Evolutionary conservation across 2,797 vertebrate species (phyloP).

Genomic region (Acipenser transmontanus): DNA sequence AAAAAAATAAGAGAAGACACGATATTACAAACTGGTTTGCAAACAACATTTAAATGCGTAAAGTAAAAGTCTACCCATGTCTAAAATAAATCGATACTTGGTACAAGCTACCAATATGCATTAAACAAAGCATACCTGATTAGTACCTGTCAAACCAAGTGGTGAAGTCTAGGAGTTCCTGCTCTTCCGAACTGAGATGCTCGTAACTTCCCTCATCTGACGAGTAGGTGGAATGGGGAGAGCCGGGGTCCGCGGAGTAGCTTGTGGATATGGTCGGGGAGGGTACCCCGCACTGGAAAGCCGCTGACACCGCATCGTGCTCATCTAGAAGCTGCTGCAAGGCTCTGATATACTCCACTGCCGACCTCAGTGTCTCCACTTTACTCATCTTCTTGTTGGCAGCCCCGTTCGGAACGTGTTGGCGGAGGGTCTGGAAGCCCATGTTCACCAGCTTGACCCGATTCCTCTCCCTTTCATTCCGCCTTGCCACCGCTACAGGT

Average conservation of each 20-base stretch:
- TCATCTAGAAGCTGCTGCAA: slow-evolving; percentile 84
- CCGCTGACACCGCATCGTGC: slow-evolving; percentile 73
- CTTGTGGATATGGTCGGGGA: slow-evolving; percentile 58
- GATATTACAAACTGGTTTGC: no score
- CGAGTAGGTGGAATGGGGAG: slow-evolving; percentile 75
- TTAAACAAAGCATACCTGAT: slow-evolving; percentile 31
- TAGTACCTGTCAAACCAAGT: slow-evolving; percentile 87
- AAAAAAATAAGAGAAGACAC: no score
- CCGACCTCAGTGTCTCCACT: slow-evolving; percentile 90
- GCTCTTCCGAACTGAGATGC: slow-evolving; percentile 79
- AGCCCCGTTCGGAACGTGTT: slow-evolving; percentile 86
- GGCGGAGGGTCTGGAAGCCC: slow-evolving; percentile 90
- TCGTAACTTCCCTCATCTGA: slow-evolving; percentile 84
- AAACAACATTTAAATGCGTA: no score
- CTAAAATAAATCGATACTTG: no score
- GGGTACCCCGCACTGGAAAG: slow-evolving; percentile 68
- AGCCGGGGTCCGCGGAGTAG: slow-evolving; percentile 77
- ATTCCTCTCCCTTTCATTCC: slow-evolving; percentile 89
- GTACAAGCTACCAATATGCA: no score
- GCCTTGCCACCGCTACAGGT: slow-evolving; percentile 76
- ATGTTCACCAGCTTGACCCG: slow-evolving; percentile 91
- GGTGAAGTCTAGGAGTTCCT: slow-evolving; percentile 84
- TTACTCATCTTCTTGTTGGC: slow-evolving; percentile 97
- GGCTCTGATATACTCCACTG: slow-evolving; percentile 91
- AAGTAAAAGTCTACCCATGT: no score